phyloP scores from a whole-genome alignment of 1,140 invertebrate genomes.

The Daktulosphaira vitifoliae region DNA sequence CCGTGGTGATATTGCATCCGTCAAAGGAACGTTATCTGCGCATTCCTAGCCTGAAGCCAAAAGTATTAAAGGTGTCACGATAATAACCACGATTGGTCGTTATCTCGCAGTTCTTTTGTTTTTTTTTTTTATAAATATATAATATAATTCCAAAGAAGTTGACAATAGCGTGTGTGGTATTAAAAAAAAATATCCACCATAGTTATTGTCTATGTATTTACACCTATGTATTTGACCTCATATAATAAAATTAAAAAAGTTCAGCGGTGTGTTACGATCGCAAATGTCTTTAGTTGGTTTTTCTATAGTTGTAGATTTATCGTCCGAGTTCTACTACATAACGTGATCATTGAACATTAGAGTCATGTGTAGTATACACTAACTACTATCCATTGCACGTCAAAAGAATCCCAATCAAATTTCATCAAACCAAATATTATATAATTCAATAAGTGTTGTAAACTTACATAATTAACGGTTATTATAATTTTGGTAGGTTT shows the following conservation, averaged over 20 bases:
- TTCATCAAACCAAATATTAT: no score
- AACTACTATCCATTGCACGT: no score
- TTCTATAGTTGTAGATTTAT: no score
- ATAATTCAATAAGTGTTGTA: no score
- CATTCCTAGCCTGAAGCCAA: neutral
- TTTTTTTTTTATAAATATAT: neutral
- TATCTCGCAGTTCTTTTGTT: neutral
- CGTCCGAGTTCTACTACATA: no score
- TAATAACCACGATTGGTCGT: neutral
- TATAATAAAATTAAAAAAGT: neutral
- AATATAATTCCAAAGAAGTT: neutral
- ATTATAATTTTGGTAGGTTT: no score
- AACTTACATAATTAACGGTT: no score
- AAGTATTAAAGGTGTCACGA: neutral
- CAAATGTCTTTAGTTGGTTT: no score
- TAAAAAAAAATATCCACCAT: neutral
- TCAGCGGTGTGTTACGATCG: neutral
- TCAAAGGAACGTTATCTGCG: neutral
- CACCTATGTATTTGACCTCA: slow-evolving; percentile 2
- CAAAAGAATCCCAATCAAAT: no score
- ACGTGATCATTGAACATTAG: no score
- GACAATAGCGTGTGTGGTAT: neutral
- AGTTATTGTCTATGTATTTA: neutral
- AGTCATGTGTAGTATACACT: no score
- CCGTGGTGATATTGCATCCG: neutral